Evolutionary conservation across 2,888 invertebrate genomes (phyloP), one percentile per base, ranked within the genome.

Genomic region (Tenthredo mesomela): DNA sequence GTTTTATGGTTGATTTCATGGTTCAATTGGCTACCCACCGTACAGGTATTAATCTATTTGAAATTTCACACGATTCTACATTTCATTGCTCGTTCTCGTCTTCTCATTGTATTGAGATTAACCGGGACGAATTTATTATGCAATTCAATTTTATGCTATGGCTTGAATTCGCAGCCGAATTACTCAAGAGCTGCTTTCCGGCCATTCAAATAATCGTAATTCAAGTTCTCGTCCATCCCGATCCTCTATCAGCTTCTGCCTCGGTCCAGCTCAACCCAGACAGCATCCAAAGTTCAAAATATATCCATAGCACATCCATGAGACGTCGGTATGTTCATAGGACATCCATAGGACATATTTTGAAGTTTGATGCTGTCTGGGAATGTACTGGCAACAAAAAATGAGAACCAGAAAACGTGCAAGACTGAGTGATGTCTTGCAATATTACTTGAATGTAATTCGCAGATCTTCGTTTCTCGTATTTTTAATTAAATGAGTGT

Each of bases 1-100:
- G 77, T 50, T 73, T 21, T 12, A 29, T 33, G 12, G 54, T 33
- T 54, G 18, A 29, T 50, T 77, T 33, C 15, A 54, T 54, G 50
- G n/a, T 77, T 33, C 50, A 18, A 54, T 25, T 54, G 54, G 54
- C 29, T 54, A 54, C 75, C 47, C 71, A 21, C 9, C 40, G 43
- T 10, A 40, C 15, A 18, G 67, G 21, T 77, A 29, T 50, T 6
- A 25, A 33, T n/a, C 29, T 54, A n/a, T 73, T 21, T 0, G 10
- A 43, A 43, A 77, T 50, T 77, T 77, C 77, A 77, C 77, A 77
- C 77, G 50, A 54, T 77, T 54, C 77, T 9, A 33, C 50, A 2
- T 21, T 54, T 25, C 25, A 77, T 50, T 47, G 25, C 47, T 33
- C 54, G 9, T n/a, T n/a, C 37, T 37, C 21, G 33, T n/a, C 10